Percentiles rank a stretch among this genome's conserved stretches.
phyloP scores from a whole-genome alignment of 2,888 invertebrate genomes.

The Syrphus vitripennis region DNA sequence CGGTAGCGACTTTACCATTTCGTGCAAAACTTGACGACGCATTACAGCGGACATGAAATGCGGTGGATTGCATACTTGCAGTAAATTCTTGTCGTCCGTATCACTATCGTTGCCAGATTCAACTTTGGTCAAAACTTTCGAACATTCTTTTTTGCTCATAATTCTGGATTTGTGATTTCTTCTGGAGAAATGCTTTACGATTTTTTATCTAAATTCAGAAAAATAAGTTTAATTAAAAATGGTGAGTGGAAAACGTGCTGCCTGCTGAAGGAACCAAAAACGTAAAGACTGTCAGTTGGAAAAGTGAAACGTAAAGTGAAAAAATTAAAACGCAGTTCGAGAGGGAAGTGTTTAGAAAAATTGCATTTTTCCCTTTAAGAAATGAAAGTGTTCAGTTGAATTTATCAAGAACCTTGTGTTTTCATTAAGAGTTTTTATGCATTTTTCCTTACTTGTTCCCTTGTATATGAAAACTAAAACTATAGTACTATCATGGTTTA shows the following conservation, averaged over 20 bases:
- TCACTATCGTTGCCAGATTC: constrained; percentile 57
- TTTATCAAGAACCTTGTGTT: neutral
- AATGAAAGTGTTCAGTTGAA: constrained; percentile 15
- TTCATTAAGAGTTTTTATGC: no score
- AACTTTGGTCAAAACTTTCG: constrained; percentile 27
- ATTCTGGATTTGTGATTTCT: constrained; percentile 7
- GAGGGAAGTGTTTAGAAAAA: constrained; percentile 24
- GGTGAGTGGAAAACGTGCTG: constrained; percentile 62
- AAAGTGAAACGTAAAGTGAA: constrained; percentile 44
- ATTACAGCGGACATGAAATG: constrained; percentile 77
- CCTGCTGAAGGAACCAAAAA: constrained; percentile 58
- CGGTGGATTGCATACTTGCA: constrained; percentile 56
- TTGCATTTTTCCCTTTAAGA: neutral
- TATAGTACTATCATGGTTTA: no score
- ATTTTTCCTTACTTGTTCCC: no score
- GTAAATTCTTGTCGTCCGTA: constrained; percentile 55
- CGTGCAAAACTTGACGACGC: constrained; percentile 79
- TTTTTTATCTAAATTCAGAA: constrained; percentile 39
- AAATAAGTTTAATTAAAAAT: constrained; percentile 61
- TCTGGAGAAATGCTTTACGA: neutral
- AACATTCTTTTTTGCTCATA: constrained; percentile 64
- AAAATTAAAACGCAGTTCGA: constrained; percentile 40
- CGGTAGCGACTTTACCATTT: constrained; percentile 80
- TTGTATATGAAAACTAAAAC: no score
- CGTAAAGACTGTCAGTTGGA: constrained; percentile 63